These are phyloP conservation scores for Silurus aristotelis DNA, from an alignment of 2,797 vertebrate species.

Conservation along the genomic window DNA sequence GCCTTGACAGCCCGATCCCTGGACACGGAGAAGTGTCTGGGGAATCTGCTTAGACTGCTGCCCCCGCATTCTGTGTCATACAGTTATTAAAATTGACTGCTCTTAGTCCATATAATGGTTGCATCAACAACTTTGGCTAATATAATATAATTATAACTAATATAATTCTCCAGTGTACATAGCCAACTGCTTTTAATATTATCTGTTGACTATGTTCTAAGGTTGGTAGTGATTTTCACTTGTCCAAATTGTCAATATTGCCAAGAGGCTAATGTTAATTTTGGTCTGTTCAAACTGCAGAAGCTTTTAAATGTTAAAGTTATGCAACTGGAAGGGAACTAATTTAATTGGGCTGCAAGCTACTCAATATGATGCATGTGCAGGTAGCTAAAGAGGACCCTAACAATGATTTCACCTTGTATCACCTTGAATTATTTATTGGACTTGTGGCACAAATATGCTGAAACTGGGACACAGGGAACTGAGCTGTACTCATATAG, in stretches of 20 bases:
- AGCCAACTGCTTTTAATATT: background rate
- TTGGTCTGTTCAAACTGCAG: conserved; percentile 49
- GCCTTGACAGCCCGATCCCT: no score
- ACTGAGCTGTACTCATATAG: background rate
- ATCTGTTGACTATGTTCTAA: conserved; percentile 36
- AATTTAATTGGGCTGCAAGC: conserved; percentile 49
- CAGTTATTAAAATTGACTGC: conserved; percentile 20
- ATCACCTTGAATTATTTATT: conserved; percentile 29
- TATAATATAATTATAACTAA: background rate
- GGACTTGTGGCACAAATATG: background rate
- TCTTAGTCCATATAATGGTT: conserved; percentile 30
- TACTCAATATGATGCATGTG: conserved; percentile 47
- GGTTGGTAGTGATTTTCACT: conserved; percentile 21
- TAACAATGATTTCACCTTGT: conserved; percentile 24
- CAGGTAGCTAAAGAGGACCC: conserved; percentile 46
- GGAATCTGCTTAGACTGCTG: no score
- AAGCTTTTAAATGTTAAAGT: conserved; percentile 50
- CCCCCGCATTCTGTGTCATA: no score
- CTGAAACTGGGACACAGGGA: background rate
- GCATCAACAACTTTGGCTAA: conserved; percentile 24
- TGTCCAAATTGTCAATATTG: conserved; percentile 36
- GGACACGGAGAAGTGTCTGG: no score
- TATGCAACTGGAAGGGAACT: conserved; percentile 44
- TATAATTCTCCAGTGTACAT: conserved; percentile 3
- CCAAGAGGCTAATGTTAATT: conserved; percentile 13